phyloP scores from a whole-genome alignment of 2,113 vertebrate species.

The Ascaphus truei region DNA sequence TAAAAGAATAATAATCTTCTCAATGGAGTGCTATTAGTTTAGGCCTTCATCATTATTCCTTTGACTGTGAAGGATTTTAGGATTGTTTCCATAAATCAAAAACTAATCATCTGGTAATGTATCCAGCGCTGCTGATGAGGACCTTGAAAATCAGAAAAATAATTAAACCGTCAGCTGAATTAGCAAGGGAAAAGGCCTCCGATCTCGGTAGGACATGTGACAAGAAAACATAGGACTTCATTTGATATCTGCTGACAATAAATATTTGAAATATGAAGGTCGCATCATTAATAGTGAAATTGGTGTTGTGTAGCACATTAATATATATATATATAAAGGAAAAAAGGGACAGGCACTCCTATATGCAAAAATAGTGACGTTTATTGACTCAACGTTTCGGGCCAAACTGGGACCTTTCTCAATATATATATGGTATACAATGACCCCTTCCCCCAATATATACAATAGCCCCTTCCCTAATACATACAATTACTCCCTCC shows the following conservation, averaged over 20 bases:
- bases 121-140: not conserved
- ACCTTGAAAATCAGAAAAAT: not conserved
- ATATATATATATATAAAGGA: not conserved
- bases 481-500: too few species aligned
- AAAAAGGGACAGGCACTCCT: too few species aligned
- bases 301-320: not conserved
- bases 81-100: not conserved
- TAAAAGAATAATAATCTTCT: not conserved
- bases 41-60: too few species aligned
- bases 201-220: not conserved
- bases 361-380: too few species aligned
- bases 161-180: not conserved
- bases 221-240: not conserved
- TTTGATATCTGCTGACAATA: not conserved
- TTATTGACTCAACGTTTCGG: too few species aligned
- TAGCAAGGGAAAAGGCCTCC: not conserved
- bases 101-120: slow-evolving; percentile 3
- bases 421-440: too few species aligned
- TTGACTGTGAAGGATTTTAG: not conserved
- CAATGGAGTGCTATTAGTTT: not conserved
- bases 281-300: too few species aligned
- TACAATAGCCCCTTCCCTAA: too few species aligned
- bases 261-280: not conserved
- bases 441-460: too few species aligned
- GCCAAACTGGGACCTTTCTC: too few species aligned